Percentiles rank a stretch among this genome's conserved stretches.
Conservation (phyloP, 2,888 invertebrate genomes). For the Alloplasta piceator region DNA sequence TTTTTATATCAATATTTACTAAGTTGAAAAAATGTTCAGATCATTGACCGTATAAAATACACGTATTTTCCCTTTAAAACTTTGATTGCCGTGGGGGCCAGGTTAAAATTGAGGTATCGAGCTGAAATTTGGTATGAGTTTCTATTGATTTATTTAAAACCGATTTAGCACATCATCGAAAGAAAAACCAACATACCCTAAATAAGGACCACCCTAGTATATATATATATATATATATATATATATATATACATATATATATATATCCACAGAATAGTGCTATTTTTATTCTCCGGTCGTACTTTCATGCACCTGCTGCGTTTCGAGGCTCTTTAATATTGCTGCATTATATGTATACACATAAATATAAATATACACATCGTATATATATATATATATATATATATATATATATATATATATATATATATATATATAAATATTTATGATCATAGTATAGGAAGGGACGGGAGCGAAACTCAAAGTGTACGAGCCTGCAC, state of each 20-base stretch:
- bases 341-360: not conserved
- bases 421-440: slow-evolving; percentile 10
- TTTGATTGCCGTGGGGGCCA: too few relatives aligned
- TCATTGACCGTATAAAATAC: too few relatives aligned
- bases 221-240: not conserved
- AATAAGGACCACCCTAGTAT: not conserved
- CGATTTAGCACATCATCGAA: too few relatives aligned
- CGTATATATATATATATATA: not conserved
- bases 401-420: not conserved
- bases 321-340: not conserved
- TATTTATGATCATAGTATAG: not conserved
- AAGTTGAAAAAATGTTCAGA: too few relatives aligned
- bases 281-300: slow-evolving; percentile 43
- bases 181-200: too few relatives aligned
- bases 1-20: too few relatives aligned
- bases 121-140: too few relatives aligned
- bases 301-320: slow-evolving; percentile 44
- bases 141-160: too few relatives aligned
- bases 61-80: too few relatives aligned
- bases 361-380: slow-evolving; percentile 3
- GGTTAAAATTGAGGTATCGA: too few relatives aligned
- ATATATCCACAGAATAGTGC: slow-evolving; percentile 2
- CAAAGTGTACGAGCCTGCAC: slow-evolving; percentile 40
- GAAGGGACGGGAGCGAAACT: slow-evolving; percentile 30
- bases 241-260: not conserved